Base-by-base conservation (phyloP, 2,888 invertebrate genomes). In the Lysandra bellargus region DNA sequence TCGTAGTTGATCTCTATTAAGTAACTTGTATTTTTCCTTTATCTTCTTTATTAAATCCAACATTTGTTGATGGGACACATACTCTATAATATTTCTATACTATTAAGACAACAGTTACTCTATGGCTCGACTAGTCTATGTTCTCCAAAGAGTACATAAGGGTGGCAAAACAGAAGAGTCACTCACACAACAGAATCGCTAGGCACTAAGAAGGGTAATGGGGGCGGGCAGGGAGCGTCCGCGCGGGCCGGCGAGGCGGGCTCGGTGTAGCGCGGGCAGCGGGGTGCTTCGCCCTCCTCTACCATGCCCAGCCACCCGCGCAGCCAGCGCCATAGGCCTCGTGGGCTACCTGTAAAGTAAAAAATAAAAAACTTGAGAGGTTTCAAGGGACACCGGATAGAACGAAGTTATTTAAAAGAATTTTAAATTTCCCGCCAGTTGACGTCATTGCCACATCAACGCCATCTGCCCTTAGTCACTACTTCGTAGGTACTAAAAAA, bases 191-290 rank as follows among this genome's bases (percentile, higher is more conserved):
- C 95, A 80, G 96, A 96, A 85, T 96, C 96, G 53, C 96, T 96
- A 81, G 96, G 96, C 85, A 97, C 96, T 82, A 97, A 94, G 91
- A 97, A 97, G 79, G 97, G 97, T 93, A 96, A 95, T 12, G 97
- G 97, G n/a, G 97, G 96, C 4, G 97, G 97, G 85, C 97, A 97
- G n/a, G 96, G 96, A 40, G 96, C 95, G 40, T 96, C 96, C 17
- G 96, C 96, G 73, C 96, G 96, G 79, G 96, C 96, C 64, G 97
- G 95, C 14, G 96, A 96, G 82, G 96, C 96, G 79, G 96, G 96
- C 84, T 97, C 95, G 60, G 96, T 94, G 78, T 96, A 96, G 85
- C 97, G 96, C 2, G 97, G 97, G 86, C 97, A 97, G 83, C 96
- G 96, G 0, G 97, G 97, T 2, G 96, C 83, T 82, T 90, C 93